Evolutionary conservation across 2,113 vertebrate species (phyloP).

Genomic region (Herpetotheres cachinnans): DNA sequence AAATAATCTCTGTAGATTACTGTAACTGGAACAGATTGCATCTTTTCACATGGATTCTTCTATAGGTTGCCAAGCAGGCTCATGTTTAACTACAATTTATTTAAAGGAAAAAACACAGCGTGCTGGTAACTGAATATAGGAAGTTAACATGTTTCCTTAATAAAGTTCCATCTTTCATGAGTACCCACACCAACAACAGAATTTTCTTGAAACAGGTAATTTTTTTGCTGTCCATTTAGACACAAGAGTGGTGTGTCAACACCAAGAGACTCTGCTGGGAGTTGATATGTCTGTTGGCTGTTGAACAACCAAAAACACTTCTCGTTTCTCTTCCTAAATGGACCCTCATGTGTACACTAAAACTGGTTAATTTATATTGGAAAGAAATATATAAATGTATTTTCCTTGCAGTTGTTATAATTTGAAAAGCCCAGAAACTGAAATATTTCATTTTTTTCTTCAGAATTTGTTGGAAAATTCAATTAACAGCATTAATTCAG

Average conservation of each 20-base stretch:
- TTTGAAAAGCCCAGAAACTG: not conserved
- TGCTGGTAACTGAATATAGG: not conserved
- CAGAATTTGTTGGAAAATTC: not conserved
- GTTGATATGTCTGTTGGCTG: not conserved
- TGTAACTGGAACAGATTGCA: not conserved
- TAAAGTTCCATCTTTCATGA: not conserved
- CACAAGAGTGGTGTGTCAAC: not conserved
- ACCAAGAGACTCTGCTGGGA: not conserved
- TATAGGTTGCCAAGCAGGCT: not conserved
- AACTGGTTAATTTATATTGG: not conserved
- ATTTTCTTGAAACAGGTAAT: not conserved
- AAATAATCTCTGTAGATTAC: not conserved
- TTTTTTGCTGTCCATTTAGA: not conserved
- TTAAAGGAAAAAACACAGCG: not conserved
- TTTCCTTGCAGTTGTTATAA: not conserved
- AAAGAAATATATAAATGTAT: not conserved
- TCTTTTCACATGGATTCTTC: not conserved
- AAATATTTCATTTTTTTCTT: not conserved
- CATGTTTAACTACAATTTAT: not conserved
- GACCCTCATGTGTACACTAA: not conserved
- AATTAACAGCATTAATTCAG: not conserved
- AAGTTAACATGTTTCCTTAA: not conserved
- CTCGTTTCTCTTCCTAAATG: not conserved
- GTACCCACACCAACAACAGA: not conserved
- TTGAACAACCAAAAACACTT: not conserved